Conservation (phyloP, 2,113 vertebrate species). For the Grammomys dolichurus region DNA sequence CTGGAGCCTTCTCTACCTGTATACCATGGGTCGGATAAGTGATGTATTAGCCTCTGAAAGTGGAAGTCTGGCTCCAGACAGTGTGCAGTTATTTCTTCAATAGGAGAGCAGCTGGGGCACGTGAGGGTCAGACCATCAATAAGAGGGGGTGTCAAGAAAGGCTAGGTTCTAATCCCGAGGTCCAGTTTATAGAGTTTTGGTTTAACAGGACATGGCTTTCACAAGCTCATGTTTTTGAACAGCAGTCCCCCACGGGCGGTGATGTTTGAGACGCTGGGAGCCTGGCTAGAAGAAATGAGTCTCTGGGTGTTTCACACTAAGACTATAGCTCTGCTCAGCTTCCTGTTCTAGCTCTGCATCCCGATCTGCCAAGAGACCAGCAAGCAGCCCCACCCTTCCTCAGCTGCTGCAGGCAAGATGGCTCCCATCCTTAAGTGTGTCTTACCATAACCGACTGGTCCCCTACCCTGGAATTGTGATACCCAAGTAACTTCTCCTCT, state of each 20-base stretch:
- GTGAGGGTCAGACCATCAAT: neutral
- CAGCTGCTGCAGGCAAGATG: neutral
- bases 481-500: neutral
- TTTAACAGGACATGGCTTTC: neutral
- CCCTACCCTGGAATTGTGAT: neutral
- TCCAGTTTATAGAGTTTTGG: neutral
- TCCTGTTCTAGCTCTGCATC: neutral
- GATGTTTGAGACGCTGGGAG: neutral
- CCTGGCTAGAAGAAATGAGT: neutral
- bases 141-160: neutral
- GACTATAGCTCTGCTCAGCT: neutral
- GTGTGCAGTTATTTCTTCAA: neutral
- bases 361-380: neutral
- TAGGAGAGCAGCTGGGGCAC: neutral
- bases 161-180: neutral
- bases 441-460: neutral
- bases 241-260: neutral
- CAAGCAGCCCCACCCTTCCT: neutral
- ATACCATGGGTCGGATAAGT: neutral
- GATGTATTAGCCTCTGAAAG: neutral
- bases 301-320: neutral
- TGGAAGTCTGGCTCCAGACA: neutral
- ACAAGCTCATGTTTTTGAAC: neutral
- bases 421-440: neutral
- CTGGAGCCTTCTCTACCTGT: neutral